Evolutionary conservation across 2,113 vertebrate species (phyloP), one percentile per base, ranked within the genome.

Genomic region (Ancistrus triradiatus): DNA sequence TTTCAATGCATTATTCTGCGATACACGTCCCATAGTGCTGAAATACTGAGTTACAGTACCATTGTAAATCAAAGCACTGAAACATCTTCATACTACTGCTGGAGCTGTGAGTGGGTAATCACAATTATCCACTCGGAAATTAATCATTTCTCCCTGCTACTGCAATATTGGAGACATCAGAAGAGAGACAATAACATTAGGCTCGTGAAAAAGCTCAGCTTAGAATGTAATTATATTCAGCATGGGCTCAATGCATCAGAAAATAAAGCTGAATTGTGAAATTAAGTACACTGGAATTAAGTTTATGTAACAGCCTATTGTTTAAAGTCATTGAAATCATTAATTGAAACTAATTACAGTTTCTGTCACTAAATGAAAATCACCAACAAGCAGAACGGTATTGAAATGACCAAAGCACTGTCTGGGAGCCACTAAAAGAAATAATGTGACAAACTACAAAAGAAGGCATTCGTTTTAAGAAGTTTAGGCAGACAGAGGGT

Each of bases 121-220:
- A 63, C 58, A 72, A 67, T 72, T 68, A 72, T 67, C 51, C 70
- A 51, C 46, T 68, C 51, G 60, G 60, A 46, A 72, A 62, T 72
- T 31, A 52, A 63, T 55, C 51, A 51, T 50, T 67, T 62, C 46
- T 52, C 42, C 42, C 37, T 52, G 37, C 17, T 63, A 49, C 61
- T 24, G 28, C 25, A 37, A 31, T 67, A 17, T 58, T 52, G 37
- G 18, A 59, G 60, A 51, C 28, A 57, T 52, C 63, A 68, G 62
- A 51, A 38, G 25, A 62, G 15, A 63, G 46, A 18, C 11, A 55
- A 61, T 68, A 43, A 58, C 42, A 72, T 56, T n/a, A 67, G 28
- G 42, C 38, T 43, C 17, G 48, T 46, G 15, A 19, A 52, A 58
- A 25, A 19, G 1, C 59, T 28, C 42, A 28, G 44, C 61, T 72